Evolutionary conservation across 2,113 vertebrate genomes (phyloP), one percentile per base, ranked within the genome.

Genomic region (Suncus etruscus): DNA sequence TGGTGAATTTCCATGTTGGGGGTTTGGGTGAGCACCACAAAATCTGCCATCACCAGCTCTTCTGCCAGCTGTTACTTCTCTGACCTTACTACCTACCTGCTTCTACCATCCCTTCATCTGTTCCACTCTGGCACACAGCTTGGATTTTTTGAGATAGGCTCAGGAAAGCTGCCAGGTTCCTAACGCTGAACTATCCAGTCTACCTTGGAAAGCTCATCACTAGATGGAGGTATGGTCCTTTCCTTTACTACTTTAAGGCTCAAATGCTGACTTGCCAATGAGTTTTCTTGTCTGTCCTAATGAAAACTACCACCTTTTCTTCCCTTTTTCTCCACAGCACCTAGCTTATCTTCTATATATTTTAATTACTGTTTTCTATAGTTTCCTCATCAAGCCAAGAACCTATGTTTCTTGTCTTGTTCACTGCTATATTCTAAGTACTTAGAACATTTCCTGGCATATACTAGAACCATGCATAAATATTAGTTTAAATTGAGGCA

Each of bases 361-460:
- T 80, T 79, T 8, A 81, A n/a, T 82, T 83, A 83, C 39, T 47
- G 70, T 61, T 92, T 93, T 84, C 58, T 78, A 75, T 51, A 22
- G 51, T 82, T 81, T 86, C 70, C 25, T 91, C 68, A 66, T 58
- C 20, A 89, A 78, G 81, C 11, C 58, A 86, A 89, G 31, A 65
- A n/a, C n/a, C 25, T 78, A 22, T 20, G 72, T 78, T 65, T 68
- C 18, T 58, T 68, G 22, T 74, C 83, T 73, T 81, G 45, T 89
- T 89, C 29, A 69, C 70, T 75, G 24, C 51, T 74, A 65, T 65
- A 65, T 65, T 65, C 63, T 65, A 27, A 27, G 0, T 78, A 54
- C 63, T 58, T 83, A 54, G 48, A 78, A 93, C 51, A 90, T 54
- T 84, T 22, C 27, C 27, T 70, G 32, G 74, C 61, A 54, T 72